phyloP scores from a whole-genome alignment of 64 coral and sea anemone genomes.

The Montipora efflorescens region DNA sequence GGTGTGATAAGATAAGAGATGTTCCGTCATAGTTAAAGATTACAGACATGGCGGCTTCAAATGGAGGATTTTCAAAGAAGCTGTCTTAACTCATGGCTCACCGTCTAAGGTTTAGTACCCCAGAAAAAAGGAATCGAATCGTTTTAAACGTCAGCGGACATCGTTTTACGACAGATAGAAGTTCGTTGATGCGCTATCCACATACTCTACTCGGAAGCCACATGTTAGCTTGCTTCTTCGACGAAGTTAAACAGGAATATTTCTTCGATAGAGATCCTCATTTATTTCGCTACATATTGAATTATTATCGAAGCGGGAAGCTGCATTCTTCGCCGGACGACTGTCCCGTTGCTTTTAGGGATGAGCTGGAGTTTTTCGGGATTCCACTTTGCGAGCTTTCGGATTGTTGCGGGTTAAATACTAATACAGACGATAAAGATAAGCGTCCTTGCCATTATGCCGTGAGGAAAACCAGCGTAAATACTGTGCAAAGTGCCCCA shows the following conservation, averaged over 20 bases:
- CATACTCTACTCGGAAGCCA: conserved; percentile 84
- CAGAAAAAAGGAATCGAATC: conserved; percentile 38
- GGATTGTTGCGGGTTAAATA: conserved; percentile 67
- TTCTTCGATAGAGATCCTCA: conserved; percentile 88
- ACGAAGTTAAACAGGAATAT: conserved; percentile 72
- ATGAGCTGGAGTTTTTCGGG: conserved; percentile 83
- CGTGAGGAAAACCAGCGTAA: conserved; percentile 17
- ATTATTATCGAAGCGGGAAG: conserved; percentile 85
- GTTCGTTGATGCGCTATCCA: conserved; percentile 72
- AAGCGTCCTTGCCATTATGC: conserved; percentile 9
- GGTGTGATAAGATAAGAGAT: neutral
- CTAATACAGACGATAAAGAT: neutral
- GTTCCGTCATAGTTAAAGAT: neutral
- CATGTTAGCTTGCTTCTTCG: conserved; percentile 57
- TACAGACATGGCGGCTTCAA: neutral
- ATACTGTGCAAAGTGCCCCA: neutral
- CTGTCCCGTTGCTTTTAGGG: conserved; percentile 76
- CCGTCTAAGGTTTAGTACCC: neutral
- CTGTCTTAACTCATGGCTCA: conserved; percentile 30
- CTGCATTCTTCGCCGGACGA: conserved; percentile 80
- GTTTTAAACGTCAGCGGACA: conserved; percentile 81
- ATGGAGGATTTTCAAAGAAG: neutral
- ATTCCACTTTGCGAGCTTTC: conserved; percentile 53
- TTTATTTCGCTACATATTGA: conserved; percentile 90
- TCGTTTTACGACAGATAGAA: conserved; percentile 62